Conservation (phyloP, 2,113 vertebrate genomes). For the Dicrurus megarhynchus region DNA sequence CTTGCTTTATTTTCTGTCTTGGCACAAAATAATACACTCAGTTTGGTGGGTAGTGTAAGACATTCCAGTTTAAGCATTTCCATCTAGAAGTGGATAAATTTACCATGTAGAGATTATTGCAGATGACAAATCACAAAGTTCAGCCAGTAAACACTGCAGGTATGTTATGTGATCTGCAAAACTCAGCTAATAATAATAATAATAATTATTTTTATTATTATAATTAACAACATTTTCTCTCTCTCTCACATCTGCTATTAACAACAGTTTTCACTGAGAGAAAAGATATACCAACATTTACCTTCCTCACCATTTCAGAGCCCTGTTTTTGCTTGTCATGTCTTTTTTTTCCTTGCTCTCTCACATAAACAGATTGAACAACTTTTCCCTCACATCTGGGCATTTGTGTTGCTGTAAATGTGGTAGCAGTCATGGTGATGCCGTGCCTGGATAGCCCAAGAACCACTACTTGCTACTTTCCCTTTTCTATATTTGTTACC, state of each 20-base stretch:
- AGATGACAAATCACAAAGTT: constrained; percentile 62
- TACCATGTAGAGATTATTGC: constrained; percentile 50
- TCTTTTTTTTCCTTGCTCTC: not conserved
- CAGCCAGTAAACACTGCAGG: constrained; percentile 26
- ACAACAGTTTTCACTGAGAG: not conserved
- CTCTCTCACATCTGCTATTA: not conserved
- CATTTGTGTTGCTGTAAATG: not conserved
- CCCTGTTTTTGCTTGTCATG: not conserved
- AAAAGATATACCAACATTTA: not conserved
- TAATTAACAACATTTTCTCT: not conserved
- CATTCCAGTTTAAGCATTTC: constrained; percentile 54
- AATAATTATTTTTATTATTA: too few relatives aligned
- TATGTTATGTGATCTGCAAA: constrained; percentile 28
- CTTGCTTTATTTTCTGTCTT: constrained; percentile 55
- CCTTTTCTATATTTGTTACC: not conserved
- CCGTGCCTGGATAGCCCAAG: not conserved
- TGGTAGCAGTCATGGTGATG: not conserved
- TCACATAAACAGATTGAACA: not conserved
- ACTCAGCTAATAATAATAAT: not conserved
- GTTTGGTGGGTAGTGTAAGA: constrained; percentile 37
- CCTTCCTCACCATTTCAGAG: not conserved
- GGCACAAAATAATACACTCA: constrained; percentile 26
- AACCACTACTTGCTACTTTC: not conserved
- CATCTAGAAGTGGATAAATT: constrained; percentile 53
- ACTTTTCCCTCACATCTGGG: not conserved